Conservation (phyloP, 2,797 vertebrate species). For the Clarias platycephalus region DNA sequence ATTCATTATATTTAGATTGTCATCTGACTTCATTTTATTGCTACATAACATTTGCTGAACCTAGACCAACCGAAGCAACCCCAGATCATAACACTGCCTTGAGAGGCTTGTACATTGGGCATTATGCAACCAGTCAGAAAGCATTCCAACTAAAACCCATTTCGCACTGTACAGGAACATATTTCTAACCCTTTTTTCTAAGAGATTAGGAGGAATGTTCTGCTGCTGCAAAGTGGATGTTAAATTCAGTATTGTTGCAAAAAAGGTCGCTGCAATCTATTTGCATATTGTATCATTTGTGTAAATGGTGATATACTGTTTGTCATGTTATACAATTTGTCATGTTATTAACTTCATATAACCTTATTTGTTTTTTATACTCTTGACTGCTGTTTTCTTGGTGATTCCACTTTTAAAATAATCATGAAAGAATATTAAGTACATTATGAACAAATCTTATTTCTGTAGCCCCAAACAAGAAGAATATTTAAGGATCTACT, state of each 20-base stretch:
- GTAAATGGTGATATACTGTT: not conserved
- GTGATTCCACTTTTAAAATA: not conserved
- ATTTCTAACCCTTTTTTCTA: not conserved
- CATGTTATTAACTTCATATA: not conserved
- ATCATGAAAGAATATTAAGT: not conserved
- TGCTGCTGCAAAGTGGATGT: not conserved
- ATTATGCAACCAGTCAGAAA: not conserved
- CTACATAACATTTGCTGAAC: too few relatives aligned
- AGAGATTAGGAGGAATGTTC: not conserved
- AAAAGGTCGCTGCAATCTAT: not conserved
- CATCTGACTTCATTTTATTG: too few relatives aligned
- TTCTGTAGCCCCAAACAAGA: slow-evolving; percentile 11
- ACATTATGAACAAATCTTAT: not conserved
- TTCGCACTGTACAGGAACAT: not conserved
- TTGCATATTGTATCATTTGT: not conserved
- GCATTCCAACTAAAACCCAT: not conserved
- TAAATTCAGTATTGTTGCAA: not conserved
- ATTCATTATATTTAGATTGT: too few relatives aligned
- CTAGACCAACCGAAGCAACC: too few relatives aligned
- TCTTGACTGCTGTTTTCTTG: not conserved
- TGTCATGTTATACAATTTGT: not conserved
- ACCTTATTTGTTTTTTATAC: not conserved
- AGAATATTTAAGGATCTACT: not conserved
- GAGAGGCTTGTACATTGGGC: too few relatives aligned
- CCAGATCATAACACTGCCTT: too few relatives aligned